Percentiles rank a stretch among this genome's conserved stretches.
phyloP scores from a whole-genome alignment of 1,140 invertebrate species.

The Vanessa tameamea region DNA sequence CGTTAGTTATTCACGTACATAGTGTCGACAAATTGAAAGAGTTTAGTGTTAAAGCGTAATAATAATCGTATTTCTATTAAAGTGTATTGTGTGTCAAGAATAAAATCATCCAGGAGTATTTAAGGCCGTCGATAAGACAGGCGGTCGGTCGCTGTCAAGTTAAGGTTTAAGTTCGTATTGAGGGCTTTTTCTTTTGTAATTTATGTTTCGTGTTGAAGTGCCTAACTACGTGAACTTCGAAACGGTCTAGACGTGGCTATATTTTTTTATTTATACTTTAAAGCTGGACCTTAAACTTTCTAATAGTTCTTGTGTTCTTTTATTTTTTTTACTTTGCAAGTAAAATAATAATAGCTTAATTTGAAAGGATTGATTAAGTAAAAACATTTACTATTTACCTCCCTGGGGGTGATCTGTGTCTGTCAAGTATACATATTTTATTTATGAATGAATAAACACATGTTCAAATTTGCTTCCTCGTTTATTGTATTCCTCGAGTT shows the following conservation, averaged over 20 bases:
- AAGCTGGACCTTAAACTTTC: background rate
- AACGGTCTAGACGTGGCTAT: constrained; percentile 25
- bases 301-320: background rate
- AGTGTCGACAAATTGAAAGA: too few relatives aligned
- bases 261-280: constrained; percentile 13
- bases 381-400: too few relatives aligned
- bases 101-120: constrained; percentile 28
- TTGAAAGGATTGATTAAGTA: background rate
- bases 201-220: constrained; percentile 42
- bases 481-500: too few relatives aligned
- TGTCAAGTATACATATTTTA: background rate
- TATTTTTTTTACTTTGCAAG: background rate
- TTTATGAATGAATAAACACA: too few relatives aligned
- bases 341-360: too few relatives aligned
- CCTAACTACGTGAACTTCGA: constrained; percentile 35
- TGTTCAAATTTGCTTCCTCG: too few relatives aligned
- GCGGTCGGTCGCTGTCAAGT: constrained; percentile 65
- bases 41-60: too few relatives aligned
- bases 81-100: background rate
- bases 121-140: constrained; percentile 32
- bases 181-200: constrained; percentile 54
- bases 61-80: too few relatives aligned
- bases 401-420: too few relatives aligned
- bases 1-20: background rate
- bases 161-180: constrained; percentile 59